Percentiles rank a stretch among this genome's conserved stretches.
Evolutionary conservation across 2,888 invertebrate genomes (phyloP).

Genomic region (Endotricha flammealis): DNA sequence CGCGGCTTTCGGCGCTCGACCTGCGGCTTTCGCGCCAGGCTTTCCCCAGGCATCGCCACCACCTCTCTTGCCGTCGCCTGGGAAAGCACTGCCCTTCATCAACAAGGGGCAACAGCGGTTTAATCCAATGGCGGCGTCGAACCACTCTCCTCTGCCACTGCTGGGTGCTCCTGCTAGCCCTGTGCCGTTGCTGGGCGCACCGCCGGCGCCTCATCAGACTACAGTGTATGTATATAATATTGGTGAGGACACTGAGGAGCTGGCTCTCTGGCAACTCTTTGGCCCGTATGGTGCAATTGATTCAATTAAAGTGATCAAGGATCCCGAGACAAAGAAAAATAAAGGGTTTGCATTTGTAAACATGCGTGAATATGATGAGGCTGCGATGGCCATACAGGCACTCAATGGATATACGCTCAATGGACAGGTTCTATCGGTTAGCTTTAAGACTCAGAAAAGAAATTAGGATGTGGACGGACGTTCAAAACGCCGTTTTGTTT

Average conservation of each 20-base stretch:
- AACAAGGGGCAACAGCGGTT: slow-evolving; percentile 73
- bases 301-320: slow-evolving; percentile 75
- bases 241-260: slow-evolving; percentile 74
- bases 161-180: slow-evolving; percentile 67
- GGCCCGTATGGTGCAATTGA: slow-evolving; percentile 75
- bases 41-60: slow-evolving; percentile 69
- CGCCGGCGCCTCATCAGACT: slow-evolving; percentile 64
- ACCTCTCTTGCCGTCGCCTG: slow-evolving; percentile 68
- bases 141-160: slow-evolving; percentile 65
- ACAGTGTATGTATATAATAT: slow-evolving; percentile 77
- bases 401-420: slow-evolving; percentile 77
- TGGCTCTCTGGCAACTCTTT: slow-evolving; percentile 73
- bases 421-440: slow-evolving; percentile 76
- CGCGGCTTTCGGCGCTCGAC: slow-evolving; percentile 60
- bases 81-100: slow-evolving; percentile 72
- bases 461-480: slow-evolving; percentile 63
- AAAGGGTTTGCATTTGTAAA: slow-evolving; percentile 76
- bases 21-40: slow-evolving; percentile 56
- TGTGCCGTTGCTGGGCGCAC: slow-evolving; percentile 58
- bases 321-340: slow-evolving; percentile 76
- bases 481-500: slow-evolving; percentile 58
- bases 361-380: slow-evolving; percentile 76
- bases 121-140: slow-evolving; percentile 70
- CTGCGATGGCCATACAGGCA: slow-evolving; percentile 74
- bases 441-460: slow-evolving; percentile 78